These are phyloP conservation scores for Drosophila watanabei DNA, from an alignment of 1,140 invertebrate genomes.

Conservation along the genomic window DNA sequence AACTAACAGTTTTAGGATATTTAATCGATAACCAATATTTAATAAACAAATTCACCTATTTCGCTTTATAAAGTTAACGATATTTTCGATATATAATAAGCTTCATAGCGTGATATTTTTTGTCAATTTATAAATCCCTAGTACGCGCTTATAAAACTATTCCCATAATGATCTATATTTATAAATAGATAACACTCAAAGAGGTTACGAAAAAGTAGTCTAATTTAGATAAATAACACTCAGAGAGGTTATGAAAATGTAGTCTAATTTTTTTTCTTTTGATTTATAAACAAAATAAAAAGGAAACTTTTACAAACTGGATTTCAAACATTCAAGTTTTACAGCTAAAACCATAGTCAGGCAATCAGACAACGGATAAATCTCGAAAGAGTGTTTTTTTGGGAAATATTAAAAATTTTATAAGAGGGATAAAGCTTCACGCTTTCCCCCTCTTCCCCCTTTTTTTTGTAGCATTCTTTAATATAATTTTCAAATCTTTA, in stretches of 20 bases:
- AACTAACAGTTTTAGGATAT: neutral
- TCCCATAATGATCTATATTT: neutral
- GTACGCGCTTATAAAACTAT: neutral
- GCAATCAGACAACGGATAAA: constrained; percentile 19
- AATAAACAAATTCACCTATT: no score
- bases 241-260: neutral
- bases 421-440: neutral
- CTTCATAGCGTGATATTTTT: neutral
- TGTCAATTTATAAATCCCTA: neutral
- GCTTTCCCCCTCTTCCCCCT: neutral
- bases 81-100: neutral
- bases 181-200: neutral
- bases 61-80: neutral
- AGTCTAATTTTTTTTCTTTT: no score
- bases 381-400: neutral
- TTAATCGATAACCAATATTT: no score
- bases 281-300: neutral
- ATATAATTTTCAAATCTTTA: neutral
- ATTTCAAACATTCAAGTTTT: no score
- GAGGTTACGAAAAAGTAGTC: neutral
- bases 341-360: neutral
- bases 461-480: neutral
- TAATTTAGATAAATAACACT: neutral
- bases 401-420: neutral
- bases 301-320: no score